phyloP scores from a whole-genome alignment of 2,797 vertebrate genomes.

The Tolypeutes matacus region DNA sequence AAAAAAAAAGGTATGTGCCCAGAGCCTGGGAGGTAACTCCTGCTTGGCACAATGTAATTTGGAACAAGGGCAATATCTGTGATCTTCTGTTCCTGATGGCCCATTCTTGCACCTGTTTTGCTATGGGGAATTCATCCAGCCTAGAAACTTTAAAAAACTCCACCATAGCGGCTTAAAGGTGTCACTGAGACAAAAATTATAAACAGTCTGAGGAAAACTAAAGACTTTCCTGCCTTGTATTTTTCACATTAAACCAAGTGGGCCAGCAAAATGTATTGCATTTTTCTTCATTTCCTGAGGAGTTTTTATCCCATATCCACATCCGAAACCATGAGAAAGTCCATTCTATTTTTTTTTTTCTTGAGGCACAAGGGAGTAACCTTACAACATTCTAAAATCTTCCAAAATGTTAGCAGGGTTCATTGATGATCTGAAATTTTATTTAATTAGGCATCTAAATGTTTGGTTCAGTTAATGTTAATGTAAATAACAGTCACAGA shows the following conservation, averaged over 20 bases:
- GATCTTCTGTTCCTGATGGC: neutral
- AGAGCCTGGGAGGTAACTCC: neutral
- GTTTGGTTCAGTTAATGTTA: neutral
- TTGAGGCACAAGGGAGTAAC: neutral
- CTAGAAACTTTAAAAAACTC: neutral
- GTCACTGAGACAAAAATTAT: neutral
- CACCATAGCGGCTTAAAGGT: neutral
- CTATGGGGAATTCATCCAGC: neutral
- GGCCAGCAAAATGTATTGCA: neutral
- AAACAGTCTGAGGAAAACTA: neutral
- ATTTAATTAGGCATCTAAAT: neutral
- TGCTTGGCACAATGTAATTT: neutral
- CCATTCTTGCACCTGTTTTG: neutral
- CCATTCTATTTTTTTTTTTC: neutral
- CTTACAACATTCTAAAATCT: constrained; percentile 10
- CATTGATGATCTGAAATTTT: neutral
- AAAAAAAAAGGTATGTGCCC: neutral
- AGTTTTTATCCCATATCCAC: neutral
- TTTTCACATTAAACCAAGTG: neutral
- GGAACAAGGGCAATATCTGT: neutral
- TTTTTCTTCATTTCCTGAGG: neutral
- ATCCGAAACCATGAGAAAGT: neutral
- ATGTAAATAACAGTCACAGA: neutral
- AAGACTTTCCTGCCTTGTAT: neutral
- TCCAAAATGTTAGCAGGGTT: constrained; percentile 16